Evolutionary conservation across 1,140 invertebrate species (phyloP), one percentile per base, ranked within the genome.

Genomic region (Aphelenchoides besseyi): DNA sequence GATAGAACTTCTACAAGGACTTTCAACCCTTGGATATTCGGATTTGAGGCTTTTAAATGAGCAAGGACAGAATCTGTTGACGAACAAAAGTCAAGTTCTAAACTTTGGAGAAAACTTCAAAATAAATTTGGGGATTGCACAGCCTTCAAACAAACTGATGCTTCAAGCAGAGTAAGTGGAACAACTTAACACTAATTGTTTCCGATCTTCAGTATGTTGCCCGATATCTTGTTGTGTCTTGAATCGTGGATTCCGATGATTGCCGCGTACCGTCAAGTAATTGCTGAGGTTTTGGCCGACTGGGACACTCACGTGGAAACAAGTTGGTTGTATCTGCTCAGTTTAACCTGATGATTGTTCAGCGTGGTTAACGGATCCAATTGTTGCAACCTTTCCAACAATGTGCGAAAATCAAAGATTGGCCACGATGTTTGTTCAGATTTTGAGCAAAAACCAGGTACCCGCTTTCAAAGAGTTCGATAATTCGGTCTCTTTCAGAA

Each of bases 211-310:
- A 79, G 77, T 57, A 61, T 33, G 3, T 36, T 76, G 26, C 74
- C 74, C 9, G 74, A 76, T 64, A 74, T 76, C 0, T 62, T 76
- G 26, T 76, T 76, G 12, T 76, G 74, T 28, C 73, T 74, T 28
- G 74, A 63, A 29, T 57, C 35, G 8, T 76, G 74, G 74, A 64
- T 76, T 3, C 28, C 18, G 3, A 74, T 79, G 72, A 35, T 76
- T 3, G 71, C 77, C 23, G 53, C 33, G 3, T 76, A 74, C 33
- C 74, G 74, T 28, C 76, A 76, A 53, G 9, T 76, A 52, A 29
- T 74, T 18, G 72, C 69, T 55, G 74, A 76, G 37, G 28, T 26
- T 3, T 16, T 76, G 30, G 74, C 77, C 18, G 64, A 79, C 28
- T 59, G 23, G 74, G 74, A 52, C 52, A 64, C 57, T 8, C 9